phyloP scores from a whole-genome alignment of 2,888 invertebrate species.

The Melinaea menophilus region DNA sequence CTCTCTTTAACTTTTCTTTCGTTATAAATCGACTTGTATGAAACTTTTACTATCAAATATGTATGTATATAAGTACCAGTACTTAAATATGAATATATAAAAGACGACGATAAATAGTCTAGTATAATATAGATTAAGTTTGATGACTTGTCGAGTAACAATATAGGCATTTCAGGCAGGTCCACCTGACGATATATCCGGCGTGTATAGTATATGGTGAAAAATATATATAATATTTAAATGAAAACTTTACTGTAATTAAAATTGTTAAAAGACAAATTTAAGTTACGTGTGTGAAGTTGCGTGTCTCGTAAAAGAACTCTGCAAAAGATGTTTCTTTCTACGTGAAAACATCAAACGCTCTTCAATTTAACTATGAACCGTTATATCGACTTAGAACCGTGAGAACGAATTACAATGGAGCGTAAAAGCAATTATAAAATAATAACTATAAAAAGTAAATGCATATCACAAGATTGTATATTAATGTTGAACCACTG shows the following conservation, averaged over 20 bases:
- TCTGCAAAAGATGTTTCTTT: constrained; percentile 39
- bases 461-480: constrained; percentile 1
- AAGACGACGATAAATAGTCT: too few species aligned
- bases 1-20: background rate
- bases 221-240: too few species aligned
- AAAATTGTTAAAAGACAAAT: too few species aligned
- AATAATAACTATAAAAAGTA: constrained; percentile 2
- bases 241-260: too few species aligned
- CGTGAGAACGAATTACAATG: constrained; percentile 60
- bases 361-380: constrained; percentile 47
- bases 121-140: background rate
- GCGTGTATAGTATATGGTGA: constrained; percentile 44
- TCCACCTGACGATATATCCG: constrained; percentile 70
- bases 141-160: background rate
- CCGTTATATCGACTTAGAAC: constrained; percentile 53
- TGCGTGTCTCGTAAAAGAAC: constrained; percentile 4
- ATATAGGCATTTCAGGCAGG: constrained; percentile 35
- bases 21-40: too few species aligned
- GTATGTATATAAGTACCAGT: too few species aligned
- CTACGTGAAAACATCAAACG: constrained; percentile 42
- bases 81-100: too few species aligned
- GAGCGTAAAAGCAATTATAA: constrained; percentile 28
- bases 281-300: too few species aligned
- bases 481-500: background rate
- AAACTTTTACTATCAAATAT: too few species aligned